These are phyloP conservation scores for Ashinkailepas kermadecensis DNA, from an alignment of 2,888 invertebrate species.

Conservation along the genomic window DNA sequence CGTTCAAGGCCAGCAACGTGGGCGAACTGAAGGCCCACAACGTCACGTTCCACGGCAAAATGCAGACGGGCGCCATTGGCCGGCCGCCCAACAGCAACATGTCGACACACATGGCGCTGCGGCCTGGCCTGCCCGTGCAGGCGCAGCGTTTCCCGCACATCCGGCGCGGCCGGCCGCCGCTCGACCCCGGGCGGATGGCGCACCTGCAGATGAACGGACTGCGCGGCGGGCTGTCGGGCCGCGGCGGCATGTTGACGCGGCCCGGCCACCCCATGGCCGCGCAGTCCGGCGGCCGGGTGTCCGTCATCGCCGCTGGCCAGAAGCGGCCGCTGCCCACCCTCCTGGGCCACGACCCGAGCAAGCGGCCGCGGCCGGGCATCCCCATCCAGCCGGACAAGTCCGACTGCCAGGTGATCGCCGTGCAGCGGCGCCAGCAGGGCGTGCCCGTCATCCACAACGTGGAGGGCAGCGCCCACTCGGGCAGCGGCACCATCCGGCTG, in stretches of 20 bases:
- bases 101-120: constrained; percentile 3
- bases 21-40: constrained; percentile 6
- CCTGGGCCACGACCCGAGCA: constrained; percentile 30
- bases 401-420: constrained; percentile 65
- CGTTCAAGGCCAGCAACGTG: background rate
- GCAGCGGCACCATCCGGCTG: constrained; percentile 50
- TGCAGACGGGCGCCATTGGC: constrained; percentile 6
- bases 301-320: constrained; percentile 23
- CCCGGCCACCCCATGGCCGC: constrained; percentile 45
- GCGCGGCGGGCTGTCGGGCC: constrained; percentile 31
- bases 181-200: background rate
- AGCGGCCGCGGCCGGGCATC: constrained; percentile 55
- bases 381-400: constrained; percentile 64
- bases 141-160: background rate
- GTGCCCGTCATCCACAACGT: constrained; percentile 66
- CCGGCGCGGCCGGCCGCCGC: background rate
- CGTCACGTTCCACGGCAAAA: constrained; percentile 19
- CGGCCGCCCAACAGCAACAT: constrained; percentile 9
- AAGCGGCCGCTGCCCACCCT: constrained; percentile 21
- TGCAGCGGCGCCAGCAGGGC: constrained; percentile 59
- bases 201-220: constrained; percentile 37
- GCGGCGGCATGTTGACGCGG: constrained; percentile 33
- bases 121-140: background rate
- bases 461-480: constrained; percentile 48
- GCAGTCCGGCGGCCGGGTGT: constrained; percentile 36